Base-by-base conservation (phyloP, 2,113 vertebrate species). In the Rhea americana region DNA sequence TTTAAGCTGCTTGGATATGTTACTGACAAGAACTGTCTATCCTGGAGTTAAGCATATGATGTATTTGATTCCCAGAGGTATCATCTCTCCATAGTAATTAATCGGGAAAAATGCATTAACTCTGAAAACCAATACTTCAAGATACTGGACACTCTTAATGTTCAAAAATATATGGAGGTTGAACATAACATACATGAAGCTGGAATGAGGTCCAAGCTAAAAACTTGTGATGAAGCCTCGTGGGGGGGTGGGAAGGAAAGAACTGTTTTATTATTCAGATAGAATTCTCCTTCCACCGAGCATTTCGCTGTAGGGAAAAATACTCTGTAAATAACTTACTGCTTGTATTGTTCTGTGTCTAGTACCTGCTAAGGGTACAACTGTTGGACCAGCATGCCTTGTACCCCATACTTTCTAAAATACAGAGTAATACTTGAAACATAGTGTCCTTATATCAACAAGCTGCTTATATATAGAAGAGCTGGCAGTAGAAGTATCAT, bases 11-110 rank as follows among this genome's bases (percentile, higher is more conserved):
- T 91, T 58, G 65, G 91, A 62, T 89, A 71, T 7, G 32, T 90
- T 95, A 35, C n/a, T 84, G 94, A 86, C 75, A 84, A 88, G 82
- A 77, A 62, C 62, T 91, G 65, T 92, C 95, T 90, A 35, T 76
- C 56, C 85, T 80, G 74, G 70, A 87, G 72, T 96, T 93, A 72
- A 85, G 50, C 75, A 75, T 84, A 74, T 6, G 32, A 93, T 81
- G 59, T 58, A 84, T 91, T 71, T 81, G 92, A 92, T 94, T 93
- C 88, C 78, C 30, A 70, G 68, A 73, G 45, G 84, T 61, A 91
- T 92, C 87, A 58, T 85, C 78, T 84, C 6, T 89, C 68, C 59
- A 28, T 82, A 51, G 79, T 95, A 94, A 97, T 89, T 86, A 68
- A 84, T 88, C 45, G 74, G 74, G 30, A 78, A 90, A 92, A 77